Evolutionary conservation across 2,888 invertebrate genomes (phyloP).

Genomic region (Minunthozetes semirufus): DNA sequence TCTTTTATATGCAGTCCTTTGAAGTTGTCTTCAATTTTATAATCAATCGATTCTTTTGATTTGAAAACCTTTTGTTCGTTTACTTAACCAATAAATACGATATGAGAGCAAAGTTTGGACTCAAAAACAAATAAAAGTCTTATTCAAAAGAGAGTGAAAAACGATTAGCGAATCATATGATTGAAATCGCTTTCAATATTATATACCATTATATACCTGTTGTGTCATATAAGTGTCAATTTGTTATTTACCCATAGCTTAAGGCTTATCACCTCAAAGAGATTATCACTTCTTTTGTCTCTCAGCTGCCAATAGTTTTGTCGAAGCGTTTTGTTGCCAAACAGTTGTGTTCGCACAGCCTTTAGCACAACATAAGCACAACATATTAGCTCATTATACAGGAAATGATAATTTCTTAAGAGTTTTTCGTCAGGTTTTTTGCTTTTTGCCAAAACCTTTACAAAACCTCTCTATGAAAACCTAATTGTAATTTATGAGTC

Average conservation of each 20-base stretch:
- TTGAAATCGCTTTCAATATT: not conserved
- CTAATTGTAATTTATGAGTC: not conserved
- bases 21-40: not conserved
- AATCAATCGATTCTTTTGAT: not conserved
- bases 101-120: not conserved
- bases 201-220: not conserved
- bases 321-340: not conserved
- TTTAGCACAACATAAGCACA: not conserved
- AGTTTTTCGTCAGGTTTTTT: not conserved
- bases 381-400: not conserved
- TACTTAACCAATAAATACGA: not conserved
- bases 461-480: no score
- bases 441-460: not conserved
- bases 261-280: slow-evolving; percentile 14
- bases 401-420: not conserved
- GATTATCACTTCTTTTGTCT: slow-evolving; percentile 13
- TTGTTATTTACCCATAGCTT: not conserved
- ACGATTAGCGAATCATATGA: not conserved
- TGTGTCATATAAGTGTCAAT: slow-evolving; percentile 7
- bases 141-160: not conserved
- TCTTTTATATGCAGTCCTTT: not conserved
- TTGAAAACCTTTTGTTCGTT: not conserved
- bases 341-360: not conserved
- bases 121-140: no score
- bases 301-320: not conserved